phyloP scores from a whole-genome alignment of 1,140 invertebrate species.

The Drosophila simulans region DNA sequence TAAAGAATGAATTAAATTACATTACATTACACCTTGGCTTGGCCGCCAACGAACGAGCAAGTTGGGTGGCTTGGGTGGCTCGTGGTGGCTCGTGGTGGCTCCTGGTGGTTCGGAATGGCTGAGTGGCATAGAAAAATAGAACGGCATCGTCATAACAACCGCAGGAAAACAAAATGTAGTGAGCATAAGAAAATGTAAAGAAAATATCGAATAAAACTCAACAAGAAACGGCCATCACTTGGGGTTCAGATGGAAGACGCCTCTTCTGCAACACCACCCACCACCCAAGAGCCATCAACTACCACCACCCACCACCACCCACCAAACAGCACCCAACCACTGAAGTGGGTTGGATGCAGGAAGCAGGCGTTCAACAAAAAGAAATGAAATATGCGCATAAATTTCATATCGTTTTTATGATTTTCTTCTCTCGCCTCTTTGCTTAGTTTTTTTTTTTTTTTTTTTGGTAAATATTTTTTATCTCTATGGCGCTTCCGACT shows the following conservation, averaged over 20 bases:
- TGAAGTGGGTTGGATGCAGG: slow-evolving; percentile 30
- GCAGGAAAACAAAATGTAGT: slow-evolving; percentile 31
- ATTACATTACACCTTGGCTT: slow-evolving; percentile 8
- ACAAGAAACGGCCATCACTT: slow-evolving; percentile 34
- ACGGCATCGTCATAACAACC: slow-evolving; percentile 15
- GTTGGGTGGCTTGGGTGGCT: neutral
- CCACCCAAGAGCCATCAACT: neutral
- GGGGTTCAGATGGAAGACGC: slow-evolving; percentile 25
- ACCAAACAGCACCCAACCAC: neutral
- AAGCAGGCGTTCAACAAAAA: slow-evolving; percentile 55
- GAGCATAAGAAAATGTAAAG: slow-evolving; percentile 33
- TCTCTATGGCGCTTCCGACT: slow-evolving; percentile 26
- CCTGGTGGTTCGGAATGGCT: neutral
- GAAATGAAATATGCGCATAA: slow-evolving; percentile 81
- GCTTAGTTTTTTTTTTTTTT: slow-evolving; percentile 40
- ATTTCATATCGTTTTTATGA: slow-evolving; percentile 81
- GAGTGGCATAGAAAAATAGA: slow-evolving; percentile 13
- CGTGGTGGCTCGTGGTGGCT: no score
- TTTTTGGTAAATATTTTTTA: slow-evolving; percentile 14
- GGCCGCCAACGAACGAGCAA: neutral
- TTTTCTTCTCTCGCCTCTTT: slow-evolving; percentile 62
- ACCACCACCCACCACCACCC: neutral
- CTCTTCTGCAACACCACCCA: neutral
- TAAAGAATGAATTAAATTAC: slow-evolving; percentile 12
- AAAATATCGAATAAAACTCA: slow-evolving; percentile 59